These are phyloP conservation scores for Diceros bicornis DNA, from an alignment of 2,797 vertebrate genomes.

Conservation along the genomic window DNA sequence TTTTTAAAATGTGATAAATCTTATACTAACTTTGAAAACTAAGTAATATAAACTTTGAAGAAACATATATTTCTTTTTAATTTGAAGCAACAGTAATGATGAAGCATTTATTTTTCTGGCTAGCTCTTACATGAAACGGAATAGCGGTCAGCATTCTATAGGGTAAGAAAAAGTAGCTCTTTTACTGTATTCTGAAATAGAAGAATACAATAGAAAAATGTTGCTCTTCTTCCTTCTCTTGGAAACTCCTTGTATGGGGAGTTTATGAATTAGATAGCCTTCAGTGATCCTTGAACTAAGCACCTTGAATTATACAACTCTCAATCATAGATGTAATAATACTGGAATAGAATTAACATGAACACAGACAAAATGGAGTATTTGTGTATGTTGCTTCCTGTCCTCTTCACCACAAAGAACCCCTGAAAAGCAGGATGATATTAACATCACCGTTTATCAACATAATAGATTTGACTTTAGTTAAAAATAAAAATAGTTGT, in stretches of 20 bases:
- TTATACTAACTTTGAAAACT: neutral
- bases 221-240: neutral
- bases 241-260: neutral
- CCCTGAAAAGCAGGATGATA: neutral
- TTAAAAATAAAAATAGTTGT: neutral
- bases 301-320: neutral
- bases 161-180: neutral
- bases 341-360: neutral
- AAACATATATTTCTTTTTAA: neutral
- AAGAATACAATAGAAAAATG: neutral
- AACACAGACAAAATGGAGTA: neutral
- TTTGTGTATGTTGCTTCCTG: neutral
- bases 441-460: neutral
- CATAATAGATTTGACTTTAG: neutral
- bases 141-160: neutral
- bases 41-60: neutral
- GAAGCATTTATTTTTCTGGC: neutral
- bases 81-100: neutral
- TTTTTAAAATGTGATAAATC: constrained; percentile 51
- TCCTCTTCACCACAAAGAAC: neutral
- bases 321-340: neutral
- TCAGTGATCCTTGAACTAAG: neutral
- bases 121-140: neutral
- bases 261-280: neutral
- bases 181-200: neutral